Percentiles rank a stretch among this genome's conserved stretches.
These are phyloP conservation scores for Latheticus oryzae DNA, from an alignment of 2,888 invertebrate species.

Conservation along the genomic window DNA sequence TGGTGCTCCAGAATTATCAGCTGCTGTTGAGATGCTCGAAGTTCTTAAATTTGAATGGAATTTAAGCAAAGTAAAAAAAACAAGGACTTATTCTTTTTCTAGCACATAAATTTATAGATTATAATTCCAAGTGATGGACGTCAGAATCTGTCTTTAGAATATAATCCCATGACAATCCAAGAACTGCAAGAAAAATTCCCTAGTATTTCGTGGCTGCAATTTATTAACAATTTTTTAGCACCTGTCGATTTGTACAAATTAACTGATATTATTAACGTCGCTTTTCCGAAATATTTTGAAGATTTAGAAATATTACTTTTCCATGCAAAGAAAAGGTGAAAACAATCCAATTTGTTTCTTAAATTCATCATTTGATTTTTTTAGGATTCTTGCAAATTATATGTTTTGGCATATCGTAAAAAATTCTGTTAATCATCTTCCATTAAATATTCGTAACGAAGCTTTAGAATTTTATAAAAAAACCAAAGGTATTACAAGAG, in stretches of 20 bases:
- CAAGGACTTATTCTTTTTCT: too few species aligned
- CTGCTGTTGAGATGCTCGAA: constrained; percentile 27
- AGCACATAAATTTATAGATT: too few species aligned
- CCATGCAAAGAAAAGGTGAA: constrained; percentile 24
- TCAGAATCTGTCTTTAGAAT: constrained; percentile 53
- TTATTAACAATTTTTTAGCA: constrained; percentile 33
- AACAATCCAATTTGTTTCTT: neutral
- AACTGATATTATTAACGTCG: constrained; percentile 20
- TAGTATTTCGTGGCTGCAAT: constrained; percentile 28
- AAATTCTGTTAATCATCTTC: constrained; percentile 34
- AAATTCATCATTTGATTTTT: neutral
- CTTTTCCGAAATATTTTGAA: constrained; percentile 34
- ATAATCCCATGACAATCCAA: constrained; percentile 58
- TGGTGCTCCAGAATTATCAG: constrained; percentile 37
- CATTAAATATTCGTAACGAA: constrained; percentile 36
- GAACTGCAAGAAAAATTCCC: constrained; percentile 25
- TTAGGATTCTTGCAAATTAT: constrained; percentile 46
- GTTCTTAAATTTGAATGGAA: constrained; percentile 23
- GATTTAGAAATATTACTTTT: constrained; percentile 40
- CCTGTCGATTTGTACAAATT: constrained; percentile 29
- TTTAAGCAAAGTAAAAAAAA: constrained; percentile 13
- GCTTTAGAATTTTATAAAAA: constrained; percentile 31
- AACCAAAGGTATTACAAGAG: neutral
- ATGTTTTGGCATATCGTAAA: constrained; percentile 45
- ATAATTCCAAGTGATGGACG: neutral